Evolutionary conservation across 64 coral and sea anemone species (phyloP).

Genomic region (Actinia tenebrosa): DNA sequence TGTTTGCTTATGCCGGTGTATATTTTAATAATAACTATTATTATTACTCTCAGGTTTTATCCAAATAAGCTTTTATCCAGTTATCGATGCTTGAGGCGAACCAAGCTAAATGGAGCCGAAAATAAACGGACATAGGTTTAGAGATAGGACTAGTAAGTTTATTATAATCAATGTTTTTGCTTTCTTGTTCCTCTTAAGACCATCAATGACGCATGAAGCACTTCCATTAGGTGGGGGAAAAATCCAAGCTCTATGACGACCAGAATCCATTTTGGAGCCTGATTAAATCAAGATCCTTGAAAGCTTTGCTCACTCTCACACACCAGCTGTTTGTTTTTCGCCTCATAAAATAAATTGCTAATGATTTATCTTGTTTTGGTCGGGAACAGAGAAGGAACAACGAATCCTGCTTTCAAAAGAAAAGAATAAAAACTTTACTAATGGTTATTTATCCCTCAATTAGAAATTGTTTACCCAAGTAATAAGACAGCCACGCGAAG

Average conservation of each 20-base stretch:
- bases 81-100: not conserved
- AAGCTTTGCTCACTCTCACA: not conserved
- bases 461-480: not conserved
- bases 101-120: not conserved
- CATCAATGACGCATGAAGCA: slow-evolving; percentile 3
- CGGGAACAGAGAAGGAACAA: not conserved
- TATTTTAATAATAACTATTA: slow-evolving; percentile 28
- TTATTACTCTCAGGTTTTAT: not conserved
- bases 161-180: not conserved
- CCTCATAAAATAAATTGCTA: not conserved
- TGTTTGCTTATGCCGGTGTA: not conserved
- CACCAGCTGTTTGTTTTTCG: not conserved
- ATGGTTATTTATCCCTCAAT: not conserved
- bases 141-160: not conserved
- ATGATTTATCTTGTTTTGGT: not conserved
- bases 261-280: not conserved
- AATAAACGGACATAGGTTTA: slow-evolving; percentile 9
- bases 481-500: not conserved
- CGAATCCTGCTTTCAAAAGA: not conserved
- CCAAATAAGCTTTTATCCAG: slow-evolving; percentile 11
- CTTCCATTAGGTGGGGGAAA: not conserved
- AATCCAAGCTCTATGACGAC: not conserved
- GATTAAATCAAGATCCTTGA: not conserved
- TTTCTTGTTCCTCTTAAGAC: not conserved
- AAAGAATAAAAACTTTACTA: not conserved